Base-by-base conservation (phyloP, 2,797 vertebrate species). In the Enteromius radiatus region DNA sequence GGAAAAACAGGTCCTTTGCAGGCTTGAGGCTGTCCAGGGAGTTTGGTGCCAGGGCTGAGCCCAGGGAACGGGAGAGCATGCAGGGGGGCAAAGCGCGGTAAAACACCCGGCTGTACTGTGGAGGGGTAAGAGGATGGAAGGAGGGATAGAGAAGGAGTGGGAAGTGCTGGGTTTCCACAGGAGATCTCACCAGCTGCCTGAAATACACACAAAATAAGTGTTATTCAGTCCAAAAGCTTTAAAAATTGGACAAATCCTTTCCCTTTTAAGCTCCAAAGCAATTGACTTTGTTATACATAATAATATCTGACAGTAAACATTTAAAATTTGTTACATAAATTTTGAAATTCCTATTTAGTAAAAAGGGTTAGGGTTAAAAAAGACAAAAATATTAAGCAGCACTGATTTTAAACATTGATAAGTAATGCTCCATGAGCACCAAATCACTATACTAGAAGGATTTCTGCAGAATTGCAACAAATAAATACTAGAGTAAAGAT, bases 101-200 rank as follows among this genome's bases (percentile, higher is more conserved):
- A 63, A 36, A 67, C 49, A 15, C 56, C 79, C 0, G 82, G 36
- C 52, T 82, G 84, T 3, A 31, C 41, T 26, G 65, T 67, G 12
- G 23, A 33, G 43, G 67, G 52, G 49, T 69, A 78, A 5, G 85
- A 73, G 12, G 85, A 76, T 4, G 84, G 76, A 76, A 76, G 84
- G 10, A 85, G 81, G 1, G 87, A 85, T 28, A 85, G 67, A 12
- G 87, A 86, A 7, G 85, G 87, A n/a, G 85, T 84, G 43, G 87
- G 85, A 14, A 86, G 87, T 5, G 70, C 87, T 3, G 87, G 78
- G 67, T 86, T 86, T 6, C 87, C 87, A 82, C 84, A 84, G 23
- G 70, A 88, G 54, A 74, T 78, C 69, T 86, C 87, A 19, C 74
- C 84, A 17, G 79, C 84, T 10, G 81, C 85, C 87, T 88, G 56